Percentiles rank a stretch among this genome's conserved stretches.
These are phyloP conservation scores for Gulo gulo DNA, from an alignment of 2,113 vertebrate genomes.

Conservation along the genomic window DNA sequence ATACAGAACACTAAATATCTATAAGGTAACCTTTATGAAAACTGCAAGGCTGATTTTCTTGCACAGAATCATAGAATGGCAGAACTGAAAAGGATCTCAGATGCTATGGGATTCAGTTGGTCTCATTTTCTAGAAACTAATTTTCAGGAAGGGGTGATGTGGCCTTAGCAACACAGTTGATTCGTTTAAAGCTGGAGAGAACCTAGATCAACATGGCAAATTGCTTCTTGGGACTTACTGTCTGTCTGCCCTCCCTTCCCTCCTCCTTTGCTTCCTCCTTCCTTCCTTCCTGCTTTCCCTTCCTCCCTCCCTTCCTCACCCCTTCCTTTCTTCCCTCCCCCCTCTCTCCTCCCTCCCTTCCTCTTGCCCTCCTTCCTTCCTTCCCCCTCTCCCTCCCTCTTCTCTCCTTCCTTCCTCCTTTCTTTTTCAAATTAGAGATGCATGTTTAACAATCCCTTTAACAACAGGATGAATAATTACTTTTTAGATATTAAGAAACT, in stretches of 20 bases:
- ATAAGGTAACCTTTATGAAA: not conserved
- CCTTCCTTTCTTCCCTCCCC: not conserved
- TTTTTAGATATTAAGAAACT: constrained; percentile 38
- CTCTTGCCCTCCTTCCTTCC: not conserved
- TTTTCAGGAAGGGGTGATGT: not conserved
- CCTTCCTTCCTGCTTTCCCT: not conserved
- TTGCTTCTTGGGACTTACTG: not conserved
- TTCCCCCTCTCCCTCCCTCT: too few species aligned
- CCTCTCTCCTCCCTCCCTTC: too few species aligned
- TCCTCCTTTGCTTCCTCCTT: not conserved
- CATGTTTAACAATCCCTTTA: not conserved
- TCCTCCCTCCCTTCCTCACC: too few species aligned
- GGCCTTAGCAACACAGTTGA: not conserved
- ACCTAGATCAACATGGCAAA: not conserved
- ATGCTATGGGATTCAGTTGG: not conserved
- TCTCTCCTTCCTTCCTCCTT: not conserved
- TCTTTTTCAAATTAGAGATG: not conserved
- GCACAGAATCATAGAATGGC: not conserved
- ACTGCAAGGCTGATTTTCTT: not conserved
- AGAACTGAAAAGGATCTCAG: not conserved
- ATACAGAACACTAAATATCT: not conserved
- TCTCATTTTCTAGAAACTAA: not conserved
- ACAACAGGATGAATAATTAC: not conserved
- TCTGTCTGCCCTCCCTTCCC: too few species aligned
- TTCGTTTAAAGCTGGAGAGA: not conserved